Conservation (phyloP, 2,797 vertebrate genomes). For the Falco berigora region DNA sequence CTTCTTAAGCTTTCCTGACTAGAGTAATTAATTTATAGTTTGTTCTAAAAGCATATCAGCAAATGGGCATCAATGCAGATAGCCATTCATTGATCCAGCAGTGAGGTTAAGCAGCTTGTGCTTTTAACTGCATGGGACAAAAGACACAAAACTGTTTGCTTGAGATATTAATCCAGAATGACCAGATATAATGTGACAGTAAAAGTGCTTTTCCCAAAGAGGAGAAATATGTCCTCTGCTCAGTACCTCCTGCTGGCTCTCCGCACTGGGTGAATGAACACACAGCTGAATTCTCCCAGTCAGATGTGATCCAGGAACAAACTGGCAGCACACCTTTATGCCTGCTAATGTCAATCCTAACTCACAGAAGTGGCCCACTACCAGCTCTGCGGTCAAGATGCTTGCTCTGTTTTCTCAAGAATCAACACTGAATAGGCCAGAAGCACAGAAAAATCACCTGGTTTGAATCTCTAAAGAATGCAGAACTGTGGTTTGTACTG, state of each 20-base stretch:
- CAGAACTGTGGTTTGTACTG: not conserved
- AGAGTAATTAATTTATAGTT: slow-evolving; percentile 32
- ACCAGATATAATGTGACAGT: not conserved
- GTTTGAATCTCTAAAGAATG: not conserved
- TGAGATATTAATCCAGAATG: slow-evolving; percentile 12
- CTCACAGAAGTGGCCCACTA: not conserved
- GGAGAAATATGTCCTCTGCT: not conserved
- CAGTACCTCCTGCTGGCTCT: not conserved
- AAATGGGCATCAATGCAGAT: not conserved
- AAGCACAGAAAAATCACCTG: not conserved
- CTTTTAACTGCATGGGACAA: slow-evolving; percentile 5
- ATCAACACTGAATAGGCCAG: not conserved
- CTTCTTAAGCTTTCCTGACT: not conserved
- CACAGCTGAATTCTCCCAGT: not conserved
- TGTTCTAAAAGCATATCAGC: slow-evolving; percentile 14
- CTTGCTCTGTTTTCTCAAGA: not conserved
- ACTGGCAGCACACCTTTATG: not conserved
- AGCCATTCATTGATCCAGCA: slow-evolving; percentile 24
- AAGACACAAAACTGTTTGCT: slow-evolving; percentile 9
- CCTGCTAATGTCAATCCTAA: not conserved
- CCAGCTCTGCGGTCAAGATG: not conserved
- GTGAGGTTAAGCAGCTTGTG: slow-evolving; percentile 24
- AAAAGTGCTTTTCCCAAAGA: not conserved
- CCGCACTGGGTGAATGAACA: not conserved
- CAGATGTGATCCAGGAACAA: not conserved